These are phyloP conservation scores for Sus cebifrons DNA, from an alignment of 2,797 vertebrate species.

Conservation along the genomic window DNA sequence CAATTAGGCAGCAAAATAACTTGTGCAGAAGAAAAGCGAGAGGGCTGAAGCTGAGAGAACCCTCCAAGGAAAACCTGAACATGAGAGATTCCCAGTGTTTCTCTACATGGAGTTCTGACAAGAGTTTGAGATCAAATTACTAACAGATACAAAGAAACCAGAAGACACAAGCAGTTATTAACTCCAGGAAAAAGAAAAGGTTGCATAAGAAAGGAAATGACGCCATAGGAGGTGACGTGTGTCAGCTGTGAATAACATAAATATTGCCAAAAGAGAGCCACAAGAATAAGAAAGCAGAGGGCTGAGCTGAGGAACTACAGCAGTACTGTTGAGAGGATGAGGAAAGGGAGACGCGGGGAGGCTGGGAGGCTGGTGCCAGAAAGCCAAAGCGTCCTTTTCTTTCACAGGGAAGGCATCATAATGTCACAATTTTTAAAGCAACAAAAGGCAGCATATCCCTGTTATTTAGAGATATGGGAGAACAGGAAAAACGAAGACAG, in stretches of 20 bases:
- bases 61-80: not conserved
- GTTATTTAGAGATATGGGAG: not conserved
- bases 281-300: not conserved
- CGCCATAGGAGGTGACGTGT: not conserved
- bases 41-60: not conserved
- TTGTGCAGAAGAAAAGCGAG: not conserved
- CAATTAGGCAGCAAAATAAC: not conserved
- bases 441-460: not conserved
- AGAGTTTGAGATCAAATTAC: not conserved
- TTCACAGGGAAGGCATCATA: not conserved
- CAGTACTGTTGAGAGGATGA: not conserved
- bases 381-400: not conserved
- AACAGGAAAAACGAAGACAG: not conserved
- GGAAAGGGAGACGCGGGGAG: no score
- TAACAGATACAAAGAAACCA: not conserved
- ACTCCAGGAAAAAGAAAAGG: not conserved
- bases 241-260: not conserved
- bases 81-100: rapidly evolving
- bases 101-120: not conserved
- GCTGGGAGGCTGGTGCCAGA: not conserved
- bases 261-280: not conserved
- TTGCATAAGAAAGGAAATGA: not conserved
- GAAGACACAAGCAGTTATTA: not conserved
- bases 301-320: not conserved
- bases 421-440: not conserved